Evolutionary conservation across 2,888 invertebrate species (phyloP).

Genomic region (Heliconius aoede): DNA sequence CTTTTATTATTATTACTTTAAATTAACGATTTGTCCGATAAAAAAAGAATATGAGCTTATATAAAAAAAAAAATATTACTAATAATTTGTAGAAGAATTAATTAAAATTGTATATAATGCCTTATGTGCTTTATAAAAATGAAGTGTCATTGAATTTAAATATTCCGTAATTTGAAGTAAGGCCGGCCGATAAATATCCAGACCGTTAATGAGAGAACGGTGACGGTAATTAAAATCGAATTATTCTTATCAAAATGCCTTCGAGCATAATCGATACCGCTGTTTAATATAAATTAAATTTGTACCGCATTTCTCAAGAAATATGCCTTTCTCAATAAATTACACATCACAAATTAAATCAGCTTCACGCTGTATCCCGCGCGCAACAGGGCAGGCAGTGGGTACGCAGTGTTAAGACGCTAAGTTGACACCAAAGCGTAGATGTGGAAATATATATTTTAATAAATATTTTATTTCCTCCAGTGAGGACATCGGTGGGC

Average conservation of each 20-base stretch:
- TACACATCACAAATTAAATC: neutral
- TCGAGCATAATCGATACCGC: constrained; percentile 24
- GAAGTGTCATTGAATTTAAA: constrained; percentile 10
- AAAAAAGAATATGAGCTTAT: neutral
- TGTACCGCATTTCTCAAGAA: constrained; percentile 4
- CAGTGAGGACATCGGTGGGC: no score
- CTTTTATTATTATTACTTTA: no score
- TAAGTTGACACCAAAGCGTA: no score
- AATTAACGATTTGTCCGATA: no score
- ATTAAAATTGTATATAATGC: neutral
- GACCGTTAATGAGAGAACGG: constrained; percentile 27
- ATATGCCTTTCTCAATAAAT: constrained; percentile 9
- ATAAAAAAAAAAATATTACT: neutral
- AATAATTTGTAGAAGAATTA: neutral
- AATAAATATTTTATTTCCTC: no score
- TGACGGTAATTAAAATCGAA: constrained; percentile 34
- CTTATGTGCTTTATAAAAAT: neutral
- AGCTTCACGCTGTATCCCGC: neutral
- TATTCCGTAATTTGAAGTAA: constrained; percentile 11
- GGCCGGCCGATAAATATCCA: neutral
- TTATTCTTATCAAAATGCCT: constrained; percentile 35
- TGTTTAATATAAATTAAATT: constrained; percentile 21
- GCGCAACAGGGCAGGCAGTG: no score
- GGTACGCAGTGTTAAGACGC: no score
- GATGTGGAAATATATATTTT: no score